A percentile compares a stretch with the other conserved stretches of the same genome.
Conservation (phyloP, 2,888 invertebrate genomes). For the Pseudoips prasinana region DNA sequence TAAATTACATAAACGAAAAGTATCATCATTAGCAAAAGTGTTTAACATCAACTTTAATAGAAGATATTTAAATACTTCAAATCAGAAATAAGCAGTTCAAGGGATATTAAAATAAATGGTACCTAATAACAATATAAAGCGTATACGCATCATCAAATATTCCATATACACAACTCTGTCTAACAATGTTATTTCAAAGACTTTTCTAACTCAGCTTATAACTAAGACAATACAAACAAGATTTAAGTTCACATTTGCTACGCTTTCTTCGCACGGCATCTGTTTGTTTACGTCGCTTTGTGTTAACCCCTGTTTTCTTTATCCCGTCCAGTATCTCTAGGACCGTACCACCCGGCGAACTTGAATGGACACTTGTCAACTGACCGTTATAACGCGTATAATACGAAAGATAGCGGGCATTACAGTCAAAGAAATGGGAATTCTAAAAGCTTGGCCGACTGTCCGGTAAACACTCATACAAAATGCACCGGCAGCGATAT, state of each 20-base stretch:
- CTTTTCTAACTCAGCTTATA: slow-evolving; percentile 25
- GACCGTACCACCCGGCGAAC: slow-evolving; percentile 76
- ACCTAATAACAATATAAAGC: too few species aligned
- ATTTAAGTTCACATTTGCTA: slow-evolving; percentile 47
- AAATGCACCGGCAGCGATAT: slow-evolving; percentile 68
- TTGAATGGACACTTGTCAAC: slow-evolving; percentile 72
- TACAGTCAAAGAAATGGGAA: slow-evolving; percentile 73
- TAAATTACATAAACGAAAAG: too few species aligned
- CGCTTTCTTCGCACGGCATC: slow-evolving; percentile 56
- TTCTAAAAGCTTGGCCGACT: slow-evolving; percentile 67
- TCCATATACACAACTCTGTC: slow-evolving; percentile 8
- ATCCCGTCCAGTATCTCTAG: slow-evolving; percentile 72
- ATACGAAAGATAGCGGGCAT: slow-evolving; percentile 77
- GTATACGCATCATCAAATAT: too few species aligned
- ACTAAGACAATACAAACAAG: slow-evolving; percentile 38
- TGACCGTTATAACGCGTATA: slow-evolving; percentile 77
- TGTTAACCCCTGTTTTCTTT: slow-evolving; percentile 69
- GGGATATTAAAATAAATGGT: too few species aligned
- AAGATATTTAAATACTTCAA: too few species aligned
- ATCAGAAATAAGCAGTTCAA: too few species aligned
- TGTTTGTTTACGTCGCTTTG: slow-evolving; percentile 75
- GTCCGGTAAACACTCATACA: slow-evolving; percentile 76
- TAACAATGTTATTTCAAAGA: slow-evolving; percentile 7
- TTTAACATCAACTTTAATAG: too few species aligned
- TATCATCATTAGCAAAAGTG: too few species aligned